Conservation (phyloP, 2,113 vertebrate species). For the Indri indri region DNA sequence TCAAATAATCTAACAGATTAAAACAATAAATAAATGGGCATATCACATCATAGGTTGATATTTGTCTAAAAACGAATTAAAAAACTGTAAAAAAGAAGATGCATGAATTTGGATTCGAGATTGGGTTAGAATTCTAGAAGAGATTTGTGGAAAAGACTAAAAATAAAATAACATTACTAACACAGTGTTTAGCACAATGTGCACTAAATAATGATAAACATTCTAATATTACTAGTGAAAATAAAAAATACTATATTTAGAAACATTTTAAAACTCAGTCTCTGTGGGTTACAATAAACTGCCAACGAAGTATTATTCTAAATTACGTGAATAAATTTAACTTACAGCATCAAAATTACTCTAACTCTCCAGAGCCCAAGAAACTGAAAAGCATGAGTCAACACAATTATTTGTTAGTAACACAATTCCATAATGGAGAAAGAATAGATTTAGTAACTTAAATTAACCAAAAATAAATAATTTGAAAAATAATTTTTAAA, state of each 20-base stretch:
- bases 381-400: not conserved
- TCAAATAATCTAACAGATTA: not conserved
- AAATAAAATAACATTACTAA: not conserved
- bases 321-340: slow-evolving; percentile 22
- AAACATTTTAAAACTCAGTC: not conserved
- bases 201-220: not conserved
- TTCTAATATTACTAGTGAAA: not conserved
- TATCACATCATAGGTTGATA: not conserved
- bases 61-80: not conserved
- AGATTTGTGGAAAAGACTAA: not conserved
- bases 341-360: slow-evolving; percentile 34
- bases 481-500: not conserved
- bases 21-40: not conserved
- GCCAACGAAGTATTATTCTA: not conserved
- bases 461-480: not conserved
- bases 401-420: slow-evolving; percentile 18
- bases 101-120: not conserved
- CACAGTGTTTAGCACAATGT: not conserved
- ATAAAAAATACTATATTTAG: not conserved
- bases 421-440: not conserved
- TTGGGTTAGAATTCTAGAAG: not conserved
- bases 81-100: not conserved
- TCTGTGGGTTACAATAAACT: not conserved
- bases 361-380: not conserved
- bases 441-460: not conserved